A percentile compares a stretch with the other conserved stretches of the same genome.
Conservation (phyloP, 2,113 vertebrate species). For the Grammomys dolichurus region DNA sequence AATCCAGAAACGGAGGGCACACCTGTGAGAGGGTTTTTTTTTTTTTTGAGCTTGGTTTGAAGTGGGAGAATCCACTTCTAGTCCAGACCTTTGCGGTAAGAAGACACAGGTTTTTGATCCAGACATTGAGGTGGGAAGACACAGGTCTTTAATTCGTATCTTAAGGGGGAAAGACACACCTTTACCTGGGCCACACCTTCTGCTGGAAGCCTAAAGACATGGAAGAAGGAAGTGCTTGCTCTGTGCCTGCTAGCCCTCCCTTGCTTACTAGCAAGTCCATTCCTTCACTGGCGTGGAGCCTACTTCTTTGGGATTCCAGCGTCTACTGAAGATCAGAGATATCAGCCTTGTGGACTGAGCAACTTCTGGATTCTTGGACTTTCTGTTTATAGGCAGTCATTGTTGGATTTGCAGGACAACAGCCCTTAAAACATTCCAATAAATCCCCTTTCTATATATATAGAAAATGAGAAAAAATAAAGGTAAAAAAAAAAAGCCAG, state of each 20-base stretch:
- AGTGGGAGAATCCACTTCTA: not conserved
- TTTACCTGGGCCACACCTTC: not conserved
- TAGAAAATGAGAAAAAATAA: too few species aligned
- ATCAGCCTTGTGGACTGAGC: not conserved
- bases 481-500: too few species aligned
- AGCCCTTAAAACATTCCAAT: not conserved
- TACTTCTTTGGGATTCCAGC: not conserved
- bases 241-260: not conserved
- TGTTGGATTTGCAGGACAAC: too few species aligned
- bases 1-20: not conserved
- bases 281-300: not conserved
- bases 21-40: not conserved
- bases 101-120: not conserved
- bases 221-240: not conserved
- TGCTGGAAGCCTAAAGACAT: not conserved
- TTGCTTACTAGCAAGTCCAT: not conserved
- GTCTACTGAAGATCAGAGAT: not conserved
- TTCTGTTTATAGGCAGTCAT: not conserved
- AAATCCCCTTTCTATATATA: not conserved
- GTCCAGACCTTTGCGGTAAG: not conserved
- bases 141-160: not conserved
- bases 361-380: too few species aligned
- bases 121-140: not conserved
- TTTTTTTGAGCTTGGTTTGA: not conserved
- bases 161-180: not conserved